phyloP scores from a whole-genome alignment of 2,888 invertebrate genomes.

The Cheilosia vernalis region DNA sequence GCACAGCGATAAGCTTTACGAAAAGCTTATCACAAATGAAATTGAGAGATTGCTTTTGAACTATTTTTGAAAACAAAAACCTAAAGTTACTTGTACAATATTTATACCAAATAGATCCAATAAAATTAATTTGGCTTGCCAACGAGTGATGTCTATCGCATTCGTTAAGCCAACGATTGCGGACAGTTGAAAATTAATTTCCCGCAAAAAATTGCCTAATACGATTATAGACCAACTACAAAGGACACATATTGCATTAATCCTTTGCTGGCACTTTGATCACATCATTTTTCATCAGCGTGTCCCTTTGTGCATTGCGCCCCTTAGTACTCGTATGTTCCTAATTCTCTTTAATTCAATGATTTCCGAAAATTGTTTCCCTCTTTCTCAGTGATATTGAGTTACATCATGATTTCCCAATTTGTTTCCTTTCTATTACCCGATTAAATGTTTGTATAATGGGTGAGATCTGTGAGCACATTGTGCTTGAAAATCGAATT shows the following conservation, averaged over 20 bases:
- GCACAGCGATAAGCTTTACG: too few species aligned
- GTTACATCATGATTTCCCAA: constrained; percentile 53
- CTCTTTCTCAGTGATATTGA: constrained; percentile 54
- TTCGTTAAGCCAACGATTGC: not conserved
- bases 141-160: constrained; percentile 7
- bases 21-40: too few species aligned
- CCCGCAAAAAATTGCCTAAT: constrained; percentile 45
- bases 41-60: too few species aligned
- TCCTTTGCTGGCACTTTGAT: constrained; percentile 44
- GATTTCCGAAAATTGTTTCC: constrained; percentile 20
- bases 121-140: too few species aligned
- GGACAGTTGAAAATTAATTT: constrained; percentile 47
- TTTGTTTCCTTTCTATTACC: constrained; percentile 32
- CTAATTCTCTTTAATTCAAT: constrained; percentile 39
- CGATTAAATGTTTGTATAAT: constrained; percentile 30
- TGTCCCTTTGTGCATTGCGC: constrained; percentile 29
- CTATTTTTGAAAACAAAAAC: too few species aligned
- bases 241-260: constrained; percentile 25
- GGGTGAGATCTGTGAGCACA: constrained; percentile 26
- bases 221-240: constrained; percentile 28
- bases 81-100: too few species aligned
- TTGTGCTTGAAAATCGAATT: constrained; percentile 36
- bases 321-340: constrained; percentile 4
- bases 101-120: too few species aligned
- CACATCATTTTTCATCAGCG: constrained; percentile 13